Base-by-base conservation (phyloP, 2,888 invertebrate species). In the Eupithecia dodoneata region DNA sequence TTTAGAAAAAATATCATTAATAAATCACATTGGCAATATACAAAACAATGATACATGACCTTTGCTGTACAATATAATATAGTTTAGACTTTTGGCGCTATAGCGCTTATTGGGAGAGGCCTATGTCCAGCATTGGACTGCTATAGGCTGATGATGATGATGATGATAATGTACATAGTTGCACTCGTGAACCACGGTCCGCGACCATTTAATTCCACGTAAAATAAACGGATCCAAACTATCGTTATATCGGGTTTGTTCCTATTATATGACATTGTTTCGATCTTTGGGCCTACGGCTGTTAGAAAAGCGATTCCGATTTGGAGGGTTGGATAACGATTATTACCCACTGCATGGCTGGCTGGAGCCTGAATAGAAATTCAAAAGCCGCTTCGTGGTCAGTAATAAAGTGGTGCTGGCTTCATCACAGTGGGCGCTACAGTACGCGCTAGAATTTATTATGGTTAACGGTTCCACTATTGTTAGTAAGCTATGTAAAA, bases 241-340 rank as follows among this genome's bases (percentile, higher is more conserved):
- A 81, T 81, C 79, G 82, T 83, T 80, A 80, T 81, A 80, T 74
- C 77, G 73, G 70, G 73, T 71, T 71, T 44, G 79, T 79, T 80
- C 77, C 80, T 74, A 78, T 65, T 77, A 78, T 80, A 78, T 79
- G 79, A 75, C 79, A 83, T 83, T 81, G 81, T 81, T 82, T 81
- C 75, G 76, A 78, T 79, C 75, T 80, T 80, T 79, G 74, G 78
- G 80, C 77, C 82, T 81, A 72, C 72, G 65, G 72, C 76, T 55
- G 80, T 83, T 81, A 81, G 80, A 76, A 69, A 77, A 75, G 81
- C 80, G 79, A 81, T 81, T 81, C 77, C 81, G 74, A 80, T 81
- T 80, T 79, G 76, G 79, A 80, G 77, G 80, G 80, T 79, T 73
- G 73, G 79, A 71, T 80, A 71, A 71, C 72, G 70, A 81, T 81